These are phyloP conservation scores for Acomys russatus DNA, from an alignment of 2,797 vertebrate species.

Conservation along the genomic window DNA sequence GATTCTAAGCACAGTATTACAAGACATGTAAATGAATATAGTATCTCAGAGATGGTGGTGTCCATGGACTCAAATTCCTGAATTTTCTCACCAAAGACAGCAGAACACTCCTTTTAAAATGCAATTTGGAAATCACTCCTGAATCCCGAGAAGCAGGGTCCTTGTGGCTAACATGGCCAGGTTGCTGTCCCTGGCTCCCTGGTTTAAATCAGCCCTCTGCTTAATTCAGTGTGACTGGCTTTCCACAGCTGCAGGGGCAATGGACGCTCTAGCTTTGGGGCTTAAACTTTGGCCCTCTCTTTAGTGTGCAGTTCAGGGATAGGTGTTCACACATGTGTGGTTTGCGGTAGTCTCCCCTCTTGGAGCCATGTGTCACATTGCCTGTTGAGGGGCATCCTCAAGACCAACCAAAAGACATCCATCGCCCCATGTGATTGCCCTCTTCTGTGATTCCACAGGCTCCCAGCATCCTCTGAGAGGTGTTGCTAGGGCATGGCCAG, in stretches of 20 bases:
- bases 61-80: not conserved
- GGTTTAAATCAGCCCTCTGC: not conserved
- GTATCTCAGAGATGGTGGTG: not conserved
- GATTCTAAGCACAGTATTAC: not conserved
- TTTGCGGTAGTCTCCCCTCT: not conserved
- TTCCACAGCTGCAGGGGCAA: not conserved
- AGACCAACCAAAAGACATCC: not conserved
- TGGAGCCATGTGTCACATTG: too few species aligned
- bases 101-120: not conserved
- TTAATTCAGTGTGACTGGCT: not conserved
- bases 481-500: not conserved
- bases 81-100: not conserved
- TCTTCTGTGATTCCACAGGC: too few species aligned
- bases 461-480: not conserved
- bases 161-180: fast-evolving
- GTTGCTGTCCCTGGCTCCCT: not conserved
- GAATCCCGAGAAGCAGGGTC: not conserved
- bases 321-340: not conserved
- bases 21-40: not conserved
- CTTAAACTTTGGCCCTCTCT: not conserved
- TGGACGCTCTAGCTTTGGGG: not conserved
- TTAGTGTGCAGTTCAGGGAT: not conserved
- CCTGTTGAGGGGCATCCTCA: too few species aligned
- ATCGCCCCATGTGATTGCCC: not conserved
- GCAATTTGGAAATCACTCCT: not conserved